phyloP scores from a whole-genome alignment of 2,888 invertebrate species.

The Netelia fuscicornis region DNA sequence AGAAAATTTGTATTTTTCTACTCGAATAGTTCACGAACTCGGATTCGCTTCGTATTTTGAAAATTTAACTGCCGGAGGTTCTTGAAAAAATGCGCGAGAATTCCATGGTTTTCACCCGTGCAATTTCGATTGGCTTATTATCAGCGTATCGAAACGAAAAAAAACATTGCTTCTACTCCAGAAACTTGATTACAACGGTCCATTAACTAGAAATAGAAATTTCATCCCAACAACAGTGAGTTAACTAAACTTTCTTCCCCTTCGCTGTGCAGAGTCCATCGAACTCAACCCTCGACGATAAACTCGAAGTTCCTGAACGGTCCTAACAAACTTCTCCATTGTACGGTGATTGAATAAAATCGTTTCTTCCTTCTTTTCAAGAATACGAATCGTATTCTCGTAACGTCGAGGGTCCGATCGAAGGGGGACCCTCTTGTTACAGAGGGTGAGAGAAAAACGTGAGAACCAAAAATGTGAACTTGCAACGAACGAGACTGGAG shows the following conservation, averaged over 20 bases:
- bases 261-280: neutral
- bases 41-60: too few relatives aligned
- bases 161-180: neutral
- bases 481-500: neutral
- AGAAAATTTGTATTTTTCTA: too few relatives aligned
- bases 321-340: constrained; percentile 4
- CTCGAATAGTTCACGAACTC: too few relatives aligned
- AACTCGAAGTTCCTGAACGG: constrained; percentile 12
- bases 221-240: neutral
- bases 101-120: too few relatives aligned
- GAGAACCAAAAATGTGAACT: constrained; percentile 24
- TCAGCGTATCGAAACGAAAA: too few relatives aligned
- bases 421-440: neutral
- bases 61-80: too few relatives aligned
- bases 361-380: neutral
- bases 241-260: neutral
- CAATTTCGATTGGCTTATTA: too few relatives aligned
- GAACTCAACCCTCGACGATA: neutral
- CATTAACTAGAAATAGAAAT: neutral
- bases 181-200: neutral
- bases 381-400: neutral
- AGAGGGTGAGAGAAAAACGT: constrained; percentile 23
- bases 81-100: too few relatives aligned
- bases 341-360: neutral
- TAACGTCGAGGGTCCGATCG: neutral